Conservation (phyloP, 2,888 invertebrate species). For the Heliconius erato region DNA sequence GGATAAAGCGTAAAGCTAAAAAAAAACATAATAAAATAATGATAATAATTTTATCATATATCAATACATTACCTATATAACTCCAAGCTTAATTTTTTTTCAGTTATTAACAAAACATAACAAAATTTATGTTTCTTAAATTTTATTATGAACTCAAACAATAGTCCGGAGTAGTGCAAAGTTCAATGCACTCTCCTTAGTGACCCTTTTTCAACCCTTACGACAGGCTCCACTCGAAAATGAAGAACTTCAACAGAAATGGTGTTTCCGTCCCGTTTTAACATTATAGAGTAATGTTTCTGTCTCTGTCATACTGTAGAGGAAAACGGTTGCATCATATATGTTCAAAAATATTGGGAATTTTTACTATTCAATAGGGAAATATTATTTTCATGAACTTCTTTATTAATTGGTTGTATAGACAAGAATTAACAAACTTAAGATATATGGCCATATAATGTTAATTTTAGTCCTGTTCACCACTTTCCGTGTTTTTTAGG, state of each 20-base stretch:
- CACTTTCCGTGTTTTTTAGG: no score
- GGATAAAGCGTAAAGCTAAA: background rate
- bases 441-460: no score
- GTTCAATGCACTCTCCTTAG: constrained; percentile 68
- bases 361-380: background rate
- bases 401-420: background rate
- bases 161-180: constrained; percentile 68
- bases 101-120: constrained; percentile 13
- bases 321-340: constrained; percentile 39
- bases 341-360: background rate
- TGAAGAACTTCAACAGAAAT: constrained; percentile 34
- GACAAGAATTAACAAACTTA: no score
- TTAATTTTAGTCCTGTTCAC: no score
- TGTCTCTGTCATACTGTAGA: constrained; percentile 35
- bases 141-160: constrained; percentile 38
- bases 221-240: constrained; percentile 38
- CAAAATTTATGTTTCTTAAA: constrained; percentile 17
- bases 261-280: constrained; percentile 36
- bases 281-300: constrained; percentile 23
- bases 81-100: background rate
- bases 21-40: background rate
- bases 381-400: background rate
- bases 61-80: background rate
- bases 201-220: constrained; percentile 53
- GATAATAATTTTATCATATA: background rate